Conservation (phyloP, 2,113 vertebrate genomes). For the Tichodroma muraria region DNA sequence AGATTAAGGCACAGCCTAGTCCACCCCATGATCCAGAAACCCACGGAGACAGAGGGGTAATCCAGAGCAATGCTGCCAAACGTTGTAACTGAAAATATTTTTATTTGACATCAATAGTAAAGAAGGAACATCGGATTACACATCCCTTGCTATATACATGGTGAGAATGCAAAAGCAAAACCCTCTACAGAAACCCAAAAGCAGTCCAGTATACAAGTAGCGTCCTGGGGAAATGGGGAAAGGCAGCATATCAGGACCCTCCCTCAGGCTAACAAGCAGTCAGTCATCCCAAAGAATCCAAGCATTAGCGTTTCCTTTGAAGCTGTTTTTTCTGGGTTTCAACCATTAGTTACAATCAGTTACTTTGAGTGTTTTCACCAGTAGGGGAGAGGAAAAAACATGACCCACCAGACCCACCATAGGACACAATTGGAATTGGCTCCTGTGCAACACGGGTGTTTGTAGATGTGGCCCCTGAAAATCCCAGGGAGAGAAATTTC, state of each 20-base stretch:
- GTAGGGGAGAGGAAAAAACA: neutral
- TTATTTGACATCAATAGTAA: constrained; percentile 55
- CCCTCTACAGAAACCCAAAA: neutral
- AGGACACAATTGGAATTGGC: neutral
- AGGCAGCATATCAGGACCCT: neutral
- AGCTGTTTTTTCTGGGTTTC: neutral
- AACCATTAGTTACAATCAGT: neutral
- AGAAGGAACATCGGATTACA: neutral
- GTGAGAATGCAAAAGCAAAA: constrained; percentile 32
- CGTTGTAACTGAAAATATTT: constrained; percentile 59
- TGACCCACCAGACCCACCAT: neutral
- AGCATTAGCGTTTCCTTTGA: neutral
- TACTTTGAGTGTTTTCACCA: neutral
- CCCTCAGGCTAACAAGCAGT: neutral
- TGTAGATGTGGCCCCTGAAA: neutral
- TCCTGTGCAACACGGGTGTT: neutral
- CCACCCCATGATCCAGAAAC: neutral
- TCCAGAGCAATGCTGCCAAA: constrained; percentile 15
- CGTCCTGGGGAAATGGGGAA: neutral
- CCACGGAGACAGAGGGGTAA: neutral
- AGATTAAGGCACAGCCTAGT: neutral
- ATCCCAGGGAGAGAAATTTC: neutral
- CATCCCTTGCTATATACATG: neutral
- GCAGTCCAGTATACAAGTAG: neutral
- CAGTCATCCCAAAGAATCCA: neutral